These are phyloP conservation scores for Dicyrtoma fusca DNA, from an alignment of 2,888 invertebrate species.

Conservation along the genomic window DNA sequence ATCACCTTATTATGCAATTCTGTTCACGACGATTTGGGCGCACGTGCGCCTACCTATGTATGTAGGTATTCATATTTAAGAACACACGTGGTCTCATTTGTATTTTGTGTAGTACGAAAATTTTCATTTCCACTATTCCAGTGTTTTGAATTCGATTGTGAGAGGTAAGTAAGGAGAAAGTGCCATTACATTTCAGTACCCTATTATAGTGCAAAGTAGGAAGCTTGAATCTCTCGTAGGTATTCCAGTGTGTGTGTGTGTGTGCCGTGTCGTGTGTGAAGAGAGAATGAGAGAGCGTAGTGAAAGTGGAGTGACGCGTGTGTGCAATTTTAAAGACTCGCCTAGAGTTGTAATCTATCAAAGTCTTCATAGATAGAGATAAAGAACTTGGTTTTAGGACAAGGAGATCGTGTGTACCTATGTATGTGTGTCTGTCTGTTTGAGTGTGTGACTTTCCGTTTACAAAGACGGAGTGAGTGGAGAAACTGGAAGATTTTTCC, in stretches of 20 bases:
- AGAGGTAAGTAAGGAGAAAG: too few species aligned
- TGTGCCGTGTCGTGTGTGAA: background rate
- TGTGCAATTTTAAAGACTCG: constrained; percentile 25
- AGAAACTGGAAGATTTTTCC: constrained; percentile 43
- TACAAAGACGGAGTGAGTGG: constrained; percentile 43
- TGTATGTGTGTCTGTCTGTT: background rate
- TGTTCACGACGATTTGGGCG: too few species aligned
- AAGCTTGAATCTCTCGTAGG: too few species aligned
- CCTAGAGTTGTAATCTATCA: constrained; percentile 48
- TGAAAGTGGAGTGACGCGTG: constrained; percentile 5
- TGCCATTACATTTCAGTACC: too few species aligned
- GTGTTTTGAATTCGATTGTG: too few species aligned
- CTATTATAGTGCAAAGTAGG: too few species aligned
- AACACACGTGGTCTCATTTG: too few species aligned
- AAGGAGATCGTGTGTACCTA: constrained; percentile 8
- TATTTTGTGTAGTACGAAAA: too few species aligned
- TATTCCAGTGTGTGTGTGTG: background rate
- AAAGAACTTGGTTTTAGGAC: constrained; percentile 12
- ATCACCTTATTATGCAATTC: too few species aligned
- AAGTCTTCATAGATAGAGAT: constrained; percentile 45
- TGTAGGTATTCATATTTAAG: too few species aligned
- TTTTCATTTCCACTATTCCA: too few species aligned
- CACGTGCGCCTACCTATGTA: too few species aligned
- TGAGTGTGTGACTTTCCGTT: constrained; percentile 31
- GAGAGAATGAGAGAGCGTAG: background rate